Base-by-base conservation (phyloP, 64 coral and sea anemone species). In the Dendrophyllia cribrosa region DNA sequence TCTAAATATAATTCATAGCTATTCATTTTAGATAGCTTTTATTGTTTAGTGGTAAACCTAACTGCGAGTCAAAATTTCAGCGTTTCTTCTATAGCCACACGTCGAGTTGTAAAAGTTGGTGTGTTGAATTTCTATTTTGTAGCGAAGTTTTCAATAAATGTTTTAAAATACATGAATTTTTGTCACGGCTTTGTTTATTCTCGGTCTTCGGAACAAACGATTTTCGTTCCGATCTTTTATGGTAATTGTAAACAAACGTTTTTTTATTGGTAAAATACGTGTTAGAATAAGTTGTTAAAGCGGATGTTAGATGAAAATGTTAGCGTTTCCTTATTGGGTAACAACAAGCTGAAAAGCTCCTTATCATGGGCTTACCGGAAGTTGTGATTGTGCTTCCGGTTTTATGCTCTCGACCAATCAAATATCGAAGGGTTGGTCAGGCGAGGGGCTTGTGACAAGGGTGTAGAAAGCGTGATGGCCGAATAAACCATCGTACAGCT, bases 401-500 rank as follows among this genome's bases (percentile, higher is more conserved):
- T 44, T 19, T 34, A 44, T 45, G 3, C 14, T 64, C 17, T 13
- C 26, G 45, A 82, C 78, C 78, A 82, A 82, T 82, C 78, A 82
- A n/a, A 22, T 20, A 68, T 20, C 19, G 9, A 51, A n/a, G 5
- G 43, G 16, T 84, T 46, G 43, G 7, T 68, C 60, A 84, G 67
- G 43, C 59, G 59, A 48, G 25, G 7, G 60, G 14, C 43, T 45
- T 83, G 59, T 83, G 79, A 66, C 34, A 6, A 15, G 79, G 79
- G 79, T 48, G 59, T 16, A 48, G 7, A 23, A 43, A 60, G 56
- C 12, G 22, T 23, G 21, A 60, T 79, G 52, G 21, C 0, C 9
- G 77, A 53, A 25, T 59, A 20, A 59, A 59, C 22, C 6, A 69
- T 8, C n/a, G 3, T 15, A 10, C 17, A 20, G 20, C 44, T 19